phyloP scores from a whole-genome alignment of 2,888 invertebrate genomes.

The Dinocampus coccinellae region DNA sequence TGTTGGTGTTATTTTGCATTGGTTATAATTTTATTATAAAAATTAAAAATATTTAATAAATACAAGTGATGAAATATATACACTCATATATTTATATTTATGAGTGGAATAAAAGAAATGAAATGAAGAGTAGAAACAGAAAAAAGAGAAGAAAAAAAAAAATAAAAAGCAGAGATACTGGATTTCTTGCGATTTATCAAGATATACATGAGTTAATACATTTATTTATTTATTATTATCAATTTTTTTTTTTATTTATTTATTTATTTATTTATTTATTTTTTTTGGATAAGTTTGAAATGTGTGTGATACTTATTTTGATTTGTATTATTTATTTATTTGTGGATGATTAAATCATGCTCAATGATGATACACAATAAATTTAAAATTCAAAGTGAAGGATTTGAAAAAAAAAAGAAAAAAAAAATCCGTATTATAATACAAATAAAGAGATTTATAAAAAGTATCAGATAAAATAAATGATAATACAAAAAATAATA shows the following conservation, averaged over 20 bases:
- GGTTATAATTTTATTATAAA: neutral
- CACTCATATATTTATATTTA: too few species aligned
- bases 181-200: constrained; percentile 22
- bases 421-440: too few species aligned
- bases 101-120: too few species aligned
- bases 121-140: too few species aligned
- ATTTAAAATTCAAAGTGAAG: too few species aligned
- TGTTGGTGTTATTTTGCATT: neutral
- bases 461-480: too few species aligned
- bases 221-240: neutral
- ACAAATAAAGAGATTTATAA: too few species aligned
- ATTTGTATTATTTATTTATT: constrained; percentile 7
- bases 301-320: too few species aligned
- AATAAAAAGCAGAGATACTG: neutral
- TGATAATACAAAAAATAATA: too few species aligned
- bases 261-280: neutral
- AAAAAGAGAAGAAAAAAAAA: neutral
- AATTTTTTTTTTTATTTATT: neutral
- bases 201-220: constrained; percentile 3
- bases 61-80: constrained; percentile 31
- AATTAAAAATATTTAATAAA: constrained; percentile 6
- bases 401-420: neutral
- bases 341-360: constrained; percentile 22
- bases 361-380: neutral
- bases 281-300: too few species aligned